Percentiles rank a stretch among this genome's conserved stretches.
phyloP scores from a whole-genome alignment of 2,797 vertebrate species.

The Sebastes minor region DNA sequence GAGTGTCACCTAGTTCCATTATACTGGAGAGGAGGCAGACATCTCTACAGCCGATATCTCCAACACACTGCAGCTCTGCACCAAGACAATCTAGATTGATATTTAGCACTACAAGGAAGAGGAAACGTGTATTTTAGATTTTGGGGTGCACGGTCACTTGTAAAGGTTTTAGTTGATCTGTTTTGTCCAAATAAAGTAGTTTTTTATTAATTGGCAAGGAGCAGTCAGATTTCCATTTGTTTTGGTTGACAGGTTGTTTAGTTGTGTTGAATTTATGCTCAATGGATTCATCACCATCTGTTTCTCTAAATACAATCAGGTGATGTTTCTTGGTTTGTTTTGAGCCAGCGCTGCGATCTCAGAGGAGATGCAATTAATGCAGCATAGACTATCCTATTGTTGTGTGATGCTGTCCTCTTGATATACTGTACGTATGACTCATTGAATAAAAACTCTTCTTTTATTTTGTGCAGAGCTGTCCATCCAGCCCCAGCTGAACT shows the following conservation, averaged over 20 bases:
- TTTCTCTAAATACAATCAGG: not conserved
- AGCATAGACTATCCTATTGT: not conserved
- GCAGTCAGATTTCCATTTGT: not conserved
- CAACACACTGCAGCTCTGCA: not conserved
- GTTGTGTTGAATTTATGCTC: not conserved
- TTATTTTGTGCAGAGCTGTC: constrained; percentile 83
- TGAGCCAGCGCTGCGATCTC: not conserved
- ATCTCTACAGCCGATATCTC: not conserved
- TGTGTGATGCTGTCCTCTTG: not conserved
- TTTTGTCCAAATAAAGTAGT: not conserved
- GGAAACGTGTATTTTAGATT: not conserved
- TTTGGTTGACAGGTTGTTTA: not conserved
- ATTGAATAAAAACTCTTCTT: not conserved
- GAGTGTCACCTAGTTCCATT: not conserved
- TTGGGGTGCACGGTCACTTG: not conserved
- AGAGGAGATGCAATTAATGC: not conserved
- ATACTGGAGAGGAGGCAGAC: not conserved
- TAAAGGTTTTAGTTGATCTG: not conserved
- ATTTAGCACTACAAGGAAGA: not conserved
- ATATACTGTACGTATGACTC: constrained; percentile 3
- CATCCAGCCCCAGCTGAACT: constrained; percentile 90
- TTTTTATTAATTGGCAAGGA: not conserved
- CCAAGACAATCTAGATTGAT: not conserved
- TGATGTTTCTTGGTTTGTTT: not conserved
- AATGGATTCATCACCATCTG: not conserved